Base-by-base conservation (phyloP, 1,140 invertebrate species). In the Drosophila elegans region DNA sequence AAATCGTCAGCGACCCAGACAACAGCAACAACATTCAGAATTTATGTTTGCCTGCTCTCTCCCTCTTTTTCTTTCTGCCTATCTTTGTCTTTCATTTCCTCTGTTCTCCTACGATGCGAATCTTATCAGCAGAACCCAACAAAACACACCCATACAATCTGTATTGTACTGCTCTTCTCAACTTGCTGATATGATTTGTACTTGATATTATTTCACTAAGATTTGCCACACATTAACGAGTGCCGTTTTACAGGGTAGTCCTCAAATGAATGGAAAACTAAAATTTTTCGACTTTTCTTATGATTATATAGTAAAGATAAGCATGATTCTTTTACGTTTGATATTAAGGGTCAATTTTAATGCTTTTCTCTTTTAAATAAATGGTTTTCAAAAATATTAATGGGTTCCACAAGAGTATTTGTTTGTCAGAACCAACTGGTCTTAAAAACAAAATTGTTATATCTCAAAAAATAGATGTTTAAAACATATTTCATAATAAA, bases 1-100 rank as follows among this genome's bases (percentile, higher is more conserved):
- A 55, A 66, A 78, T 51, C 67, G 60, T 78, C 68, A 78, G 61
- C 75, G 80, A 83, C 80, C 72, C 80, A 83, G 78, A 85, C 82
- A 85, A 80, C 63, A 82, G 45, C 55, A 82, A 69, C 54, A 82
- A 57, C 63, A 80, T 53, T 60, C 46, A 67, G 39, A 78, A 63
- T 74, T 78, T 59, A 82, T 83, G 78, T 74, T 62, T 84, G 59
- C 67, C 74, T 77, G 62, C 42, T 56, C 46, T 78, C 55, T 46
- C 21, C 2, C 13, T 56, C 13, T 9, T 21, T 12, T 12, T 21
- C n/a, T 34, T 16, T 12, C 21, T 62, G 38, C 57, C 56, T 60
- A 55, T 48, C 38, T 51, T 29, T 27, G 62, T 48, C 42, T 57
- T 63, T 44, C 7, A 38, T 32, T 56, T 56, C 25, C 56, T 56